These are phyloP conservation scores for Drosophila yooni DNA, from an alignment of 2,888 invertebrate genomes.

Conservation along the genomic window DNA sequence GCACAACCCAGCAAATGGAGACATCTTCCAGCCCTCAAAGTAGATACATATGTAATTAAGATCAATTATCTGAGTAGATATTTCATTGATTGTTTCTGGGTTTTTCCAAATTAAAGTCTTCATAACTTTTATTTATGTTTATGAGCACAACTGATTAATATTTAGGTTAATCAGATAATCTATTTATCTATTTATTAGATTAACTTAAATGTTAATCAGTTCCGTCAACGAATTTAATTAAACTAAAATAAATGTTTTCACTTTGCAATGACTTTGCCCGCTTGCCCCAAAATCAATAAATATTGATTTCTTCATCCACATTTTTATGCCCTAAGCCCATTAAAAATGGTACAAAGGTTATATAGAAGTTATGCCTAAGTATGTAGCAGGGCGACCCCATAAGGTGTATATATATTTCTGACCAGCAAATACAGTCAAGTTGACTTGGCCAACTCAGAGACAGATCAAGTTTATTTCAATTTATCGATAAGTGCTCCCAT, in stretches of 20 bases:
- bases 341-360: neutral
- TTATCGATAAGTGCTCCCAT: neutral
- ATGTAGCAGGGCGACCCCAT: neutral
- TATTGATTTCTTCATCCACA: constrained; percentile 1
- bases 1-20: neutral
- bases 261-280: neutral
- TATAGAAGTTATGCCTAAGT: neutral
- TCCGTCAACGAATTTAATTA: neutral
- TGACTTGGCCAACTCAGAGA: neutral
- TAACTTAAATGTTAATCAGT: neutral
- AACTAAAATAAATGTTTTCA: neutral
- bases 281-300: neutral
- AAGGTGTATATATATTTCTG: neutral
- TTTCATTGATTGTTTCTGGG: neutral
- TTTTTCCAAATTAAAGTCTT: neutral
- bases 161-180: neutral
- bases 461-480: neutral
- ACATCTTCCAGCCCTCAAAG: neutral
- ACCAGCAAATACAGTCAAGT: neutral
- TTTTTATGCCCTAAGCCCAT: neutral
- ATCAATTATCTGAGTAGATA: neutral
- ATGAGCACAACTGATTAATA: neutral
- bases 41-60: neutral
- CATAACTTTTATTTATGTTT: neutral
- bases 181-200: neutral